phyloP scores from a whole-genome alignment of 1,140 invertebrate species.

The Bombyx mori region DNA sequence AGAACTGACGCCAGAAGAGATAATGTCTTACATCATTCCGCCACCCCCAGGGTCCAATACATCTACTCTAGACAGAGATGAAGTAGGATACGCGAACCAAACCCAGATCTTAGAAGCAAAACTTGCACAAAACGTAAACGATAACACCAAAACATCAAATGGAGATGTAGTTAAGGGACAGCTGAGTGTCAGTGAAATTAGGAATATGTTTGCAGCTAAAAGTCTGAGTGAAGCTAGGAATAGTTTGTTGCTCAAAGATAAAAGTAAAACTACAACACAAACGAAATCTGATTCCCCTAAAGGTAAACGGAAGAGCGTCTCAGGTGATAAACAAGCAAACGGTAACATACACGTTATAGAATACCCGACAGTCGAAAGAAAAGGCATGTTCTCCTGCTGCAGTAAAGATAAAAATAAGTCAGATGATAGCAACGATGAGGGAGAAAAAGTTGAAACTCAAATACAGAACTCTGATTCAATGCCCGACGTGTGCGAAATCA shows the following conservation, averaged over 20 bases:
- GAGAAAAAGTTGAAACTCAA: slow-evolving; percentile 43
- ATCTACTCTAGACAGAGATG: slow-evolving; percentile 55
- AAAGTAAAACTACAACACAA: slow-evolving; percentile 40
- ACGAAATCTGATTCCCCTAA: slow-evolving; percentile 60
- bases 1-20: slow-evolving; percentile 82
- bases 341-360: slow-evolving; percentile 73
- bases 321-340: slow-evolving; percentile 47
- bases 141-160: slow-evolving; percentile 41
- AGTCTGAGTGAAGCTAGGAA: slow-evolving; percentile 67
- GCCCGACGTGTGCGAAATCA: slow-evolving; percentile 62
- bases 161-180: slow-evolving; percentile 66
- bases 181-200: slow-evolving; percentile 67
- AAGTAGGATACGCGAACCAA: slow-evolving; percentile 53
- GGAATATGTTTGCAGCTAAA: slow-evolving; percentile 67
- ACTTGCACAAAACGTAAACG: slow-evolving; percentile 25
- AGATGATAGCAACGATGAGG: slow-evolving; percentile 52
- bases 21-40: slow-evolving; percentile 85
- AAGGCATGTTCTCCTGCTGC: slow-evolving; percentile 78
- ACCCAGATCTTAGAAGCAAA: slow-evolving; percentile 41
- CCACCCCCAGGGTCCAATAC: slow-evolving; percentile 77
- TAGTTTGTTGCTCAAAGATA: slow-evolving; percentile 66
- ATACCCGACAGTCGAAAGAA: slow-evolving; percentile 77
- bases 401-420: slow-evolving; percentile 72
- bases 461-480: slow-evolving; percentile 49
- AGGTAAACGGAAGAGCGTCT: slow-evolving; percentile 62